Evolutionary conservation across 2,888 invertebrate genomes (phyloP).

Genomic region (Uloborus plumipes): DNA sequence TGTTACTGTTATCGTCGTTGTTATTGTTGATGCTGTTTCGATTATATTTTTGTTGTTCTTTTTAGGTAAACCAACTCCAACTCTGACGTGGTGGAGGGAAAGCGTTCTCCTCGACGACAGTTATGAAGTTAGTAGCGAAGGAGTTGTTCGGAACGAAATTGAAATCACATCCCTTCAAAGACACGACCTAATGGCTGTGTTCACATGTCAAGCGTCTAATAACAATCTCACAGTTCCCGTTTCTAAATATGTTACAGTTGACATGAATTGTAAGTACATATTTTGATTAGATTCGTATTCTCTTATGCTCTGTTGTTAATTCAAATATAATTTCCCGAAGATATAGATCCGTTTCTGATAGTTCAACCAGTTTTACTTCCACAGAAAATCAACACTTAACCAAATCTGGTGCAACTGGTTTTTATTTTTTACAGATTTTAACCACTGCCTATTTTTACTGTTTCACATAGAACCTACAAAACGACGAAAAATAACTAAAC

Average conservation of each 20-base stretch:
- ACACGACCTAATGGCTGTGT: constrained; percentile 86
- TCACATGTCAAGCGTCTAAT: constrained; percentile 89
- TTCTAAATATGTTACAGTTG: constrained; percentile 80
- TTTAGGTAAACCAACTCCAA: constrained; percentile 65
- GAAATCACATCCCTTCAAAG: constrained; percentile 83
- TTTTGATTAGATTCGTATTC: too few species aligned
- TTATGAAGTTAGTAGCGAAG: constrained; percentile 61
- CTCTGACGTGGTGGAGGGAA: constrained; percentile 65
- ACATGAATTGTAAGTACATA: constrained; percentile 73
- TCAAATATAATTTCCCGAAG: too few species aligned
- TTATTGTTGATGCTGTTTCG: not conserved
- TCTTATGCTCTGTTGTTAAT: too few species aligned
- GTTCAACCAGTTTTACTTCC: too few species aligned
- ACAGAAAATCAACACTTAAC: too few species aligned
- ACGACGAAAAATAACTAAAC: too few species aligned
- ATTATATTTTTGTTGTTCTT: too few species aligned
- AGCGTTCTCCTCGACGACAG: constrained; percentile 64
- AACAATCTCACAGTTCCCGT: constrained; percentile 70
- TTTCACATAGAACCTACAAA: too few species aligned
- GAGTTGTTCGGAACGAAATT: constrained; percentile 80
- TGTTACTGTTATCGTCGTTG: not conserved
- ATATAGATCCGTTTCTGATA: too few species aligned
- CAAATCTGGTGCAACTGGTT: too few species aligned
- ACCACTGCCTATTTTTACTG: too few species aligned
- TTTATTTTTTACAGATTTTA: too few species aligned